A percentile compares a stretch with the other conserved stretches of the same genome.
Evolutionary conservation across 2,113 vertebrate genomes (phyloP).

Genomic region (Notothenia rossii): DNA sequence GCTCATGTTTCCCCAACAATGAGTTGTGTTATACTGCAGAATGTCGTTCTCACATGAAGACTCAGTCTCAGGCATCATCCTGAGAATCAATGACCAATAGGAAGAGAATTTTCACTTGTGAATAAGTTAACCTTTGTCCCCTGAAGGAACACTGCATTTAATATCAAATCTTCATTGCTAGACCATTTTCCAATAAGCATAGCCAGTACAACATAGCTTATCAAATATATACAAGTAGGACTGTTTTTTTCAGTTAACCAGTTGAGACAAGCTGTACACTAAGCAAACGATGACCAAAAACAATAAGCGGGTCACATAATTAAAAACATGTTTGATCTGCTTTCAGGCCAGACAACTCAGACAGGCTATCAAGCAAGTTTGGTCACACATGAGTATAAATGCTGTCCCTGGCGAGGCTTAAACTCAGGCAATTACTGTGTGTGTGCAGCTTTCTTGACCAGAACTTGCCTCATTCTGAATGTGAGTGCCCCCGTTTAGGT

Average conservation of each 20-base stretch:
- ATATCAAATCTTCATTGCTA: neutral
- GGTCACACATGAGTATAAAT: neutral
- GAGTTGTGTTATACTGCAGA: slow-evolving; percentile 27
- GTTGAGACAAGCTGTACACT: neutral
- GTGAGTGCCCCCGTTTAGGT: neutral
- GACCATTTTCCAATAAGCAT: neutral
- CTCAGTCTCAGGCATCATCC: slow-evolving; percentile 1
- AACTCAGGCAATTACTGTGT: neutral
- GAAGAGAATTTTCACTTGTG: neutral
- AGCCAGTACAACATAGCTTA: neutral
- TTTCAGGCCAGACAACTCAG: neutral
- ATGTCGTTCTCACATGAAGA: neutral
- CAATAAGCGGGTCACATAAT: slow-evolving; percentile 9
- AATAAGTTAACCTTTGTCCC: slow-evolving; percentile 21
- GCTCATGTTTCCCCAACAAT: slow-evolving; percentile 40
- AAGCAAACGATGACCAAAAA: slow-evolving; percentile 1
- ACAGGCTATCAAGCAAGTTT: neutral
- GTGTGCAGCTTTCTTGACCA: neutral
- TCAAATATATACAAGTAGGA: too few species aligned
- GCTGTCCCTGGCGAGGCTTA: neutral
- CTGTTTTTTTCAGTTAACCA: neutral
- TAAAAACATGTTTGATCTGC: slow-evolving; percentile 1
- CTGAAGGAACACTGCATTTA: neutral
- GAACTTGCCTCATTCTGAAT: neutral
- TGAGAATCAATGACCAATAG: slow-evolving; percentile 20